Conservation (phyloP, 2,113 vertebrate genomes). For the Picathartes gymnocephalus region DNA sequence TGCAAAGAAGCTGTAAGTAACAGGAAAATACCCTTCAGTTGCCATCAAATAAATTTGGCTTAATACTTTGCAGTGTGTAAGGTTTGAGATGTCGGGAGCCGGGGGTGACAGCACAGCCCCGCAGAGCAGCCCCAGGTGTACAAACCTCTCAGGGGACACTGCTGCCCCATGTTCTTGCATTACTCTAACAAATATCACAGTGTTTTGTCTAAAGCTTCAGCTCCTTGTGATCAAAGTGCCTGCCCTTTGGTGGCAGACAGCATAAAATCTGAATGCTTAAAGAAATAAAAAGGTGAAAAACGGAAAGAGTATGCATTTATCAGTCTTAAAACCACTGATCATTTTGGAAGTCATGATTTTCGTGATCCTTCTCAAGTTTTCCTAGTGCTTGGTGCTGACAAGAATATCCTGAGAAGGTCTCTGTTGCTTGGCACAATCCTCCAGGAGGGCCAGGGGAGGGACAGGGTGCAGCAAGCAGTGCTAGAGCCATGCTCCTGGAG, state of each 20-base stretch:
- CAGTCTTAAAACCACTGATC: background rate
- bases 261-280: background rate
- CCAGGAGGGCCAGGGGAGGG: background rate
- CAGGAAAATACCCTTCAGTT: background rate
- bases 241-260: background rate
- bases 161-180: background rate
- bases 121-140: background rate
- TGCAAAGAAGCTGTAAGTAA: background rate
- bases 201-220: background rate
- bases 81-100: background rate
- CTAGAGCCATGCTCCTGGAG: background rate
- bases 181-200: background rate
- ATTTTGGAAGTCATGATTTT: background rate
- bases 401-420: fast-evolving
- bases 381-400: background rate
- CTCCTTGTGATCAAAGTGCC: background rate
- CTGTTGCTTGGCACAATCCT: background rate
- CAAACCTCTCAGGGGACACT: background rate
- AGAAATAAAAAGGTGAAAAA: background rate
- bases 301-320: background rate
- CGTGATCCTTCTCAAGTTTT: background rate
- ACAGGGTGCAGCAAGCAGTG: background rate
- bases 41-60: background rate
- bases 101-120: background rate
- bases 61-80: background rate